phyloP scores from a whole-genome alignment of 2,888 invertebrate species.

The Asteroscopus sphinx region DNA sequence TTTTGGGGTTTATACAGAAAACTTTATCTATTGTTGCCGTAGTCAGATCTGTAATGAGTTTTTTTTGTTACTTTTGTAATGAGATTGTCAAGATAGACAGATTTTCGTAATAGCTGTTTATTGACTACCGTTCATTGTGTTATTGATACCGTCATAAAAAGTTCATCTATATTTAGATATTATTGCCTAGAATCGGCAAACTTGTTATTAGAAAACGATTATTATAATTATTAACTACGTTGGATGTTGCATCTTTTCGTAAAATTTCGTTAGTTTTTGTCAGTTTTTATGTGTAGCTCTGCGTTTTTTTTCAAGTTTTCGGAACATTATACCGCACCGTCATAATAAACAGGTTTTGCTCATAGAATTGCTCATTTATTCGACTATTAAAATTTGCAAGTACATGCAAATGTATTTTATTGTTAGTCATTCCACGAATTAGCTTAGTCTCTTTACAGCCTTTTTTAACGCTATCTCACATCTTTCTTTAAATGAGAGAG shows the following conservation, averaged over 20 bases:
- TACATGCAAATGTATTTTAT: constrained; percentile 51
- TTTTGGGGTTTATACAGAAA: constrained; percentile 50
- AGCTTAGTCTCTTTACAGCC: constrained; percentile 25
- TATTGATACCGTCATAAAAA: constrained; percentile 54
- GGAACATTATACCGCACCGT: constrained; percentile 28
- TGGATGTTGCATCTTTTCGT: constrained; percentile 39
- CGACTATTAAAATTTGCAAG: constrained; percentile 51
- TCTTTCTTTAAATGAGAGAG: constrained; percentile 35
- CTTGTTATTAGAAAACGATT: constrained; percentile 54
- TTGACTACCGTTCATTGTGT: constrained; percentile 59
- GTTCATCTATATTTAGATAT: constrained; percentile 46
- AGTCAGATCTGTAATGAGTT: constrained; percentile 66
- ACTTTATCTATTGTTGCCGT: constrained; percentile 61
- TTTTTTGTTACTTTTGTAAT: constrained; percentile 65
- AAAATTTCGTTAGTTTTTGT: constrained; percentile 32
- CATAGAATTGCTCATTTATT: constrained; percentile 49
- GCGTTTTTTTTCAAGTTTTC: constrained; percentile 41
- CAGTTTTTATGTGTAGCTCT: constrained; percentile 39
- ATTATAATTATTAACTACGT: constrained; percentile 49
- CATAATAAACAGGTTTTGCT: constrained; percentile 50
- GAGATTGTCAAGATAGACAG: constrained; percentile 67
- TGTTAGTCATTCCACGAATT: constrained; percentile 45
- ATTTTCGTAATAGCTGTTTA: constrained; percentile 58
- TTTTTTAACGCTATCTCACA: constrained; percentile 43
- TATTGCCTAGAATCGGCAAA: constrained; percentile 44